Evolutionary conservation across 1,140 invertebrate species (phyloP), one percentile per base, ranked within the genome.

Genomic region (Aplysia californica): DNA sequence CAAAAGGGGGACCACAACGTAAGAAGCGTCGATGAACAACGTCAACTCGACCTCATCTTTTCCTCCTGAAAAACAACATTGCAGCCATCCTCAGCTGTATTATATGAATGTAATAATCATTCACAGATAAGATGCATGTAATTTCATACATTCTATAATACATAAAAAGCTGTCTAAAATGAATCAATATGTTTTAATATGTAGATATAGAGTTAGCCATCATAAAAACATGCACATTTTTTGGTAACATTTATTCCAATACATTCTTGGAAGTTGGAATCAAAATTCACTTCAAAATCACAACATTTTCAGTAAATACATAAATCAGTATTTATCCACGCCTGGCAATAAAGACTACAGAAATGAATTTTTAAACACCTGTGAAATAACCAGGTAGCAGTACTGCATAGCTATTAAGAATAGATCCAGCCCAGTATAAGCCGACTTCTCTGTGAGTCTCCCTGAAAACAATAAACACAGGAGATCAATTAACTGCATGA

Each of bases 381-480:
- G 80, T 78, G 3, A 87, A 44, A 64, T 73, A 81, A 33, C 86
- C 87, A 44, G 82, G 81, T 59, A 89, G 72, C 35, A 87, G 79
- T 0, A 89, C 84, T 55, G 87, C 77, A 83, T 87, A 85, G 75
- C 84, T 87, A 36, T 87, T 79, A 6, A 76, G 78, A 21, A 88
- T 84, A 10, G 87, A 86, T 1, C 86, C 87, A 64, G 82, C 82
- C 87, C 87, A 89, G 76, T 86, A 89, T 5, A 89, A 75, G 21
- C 83, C 84, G 33, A 86, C 79, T 29, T 82, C 76, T 4, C 84
- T 70, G 71, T 85, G 87, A 64, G 81, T 81, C 70, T 80, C 78
- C 1, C 86, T 88, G 75, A 64, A 59, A 44, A 79, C n/a, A 23
- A 38, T 36, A 69, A n/a, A 59, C 4, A 29, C 0, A 70, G 56